Conservation (phyloP, 2,113 vertebrate genomes). For the Hyaena hyaena region DNA sequence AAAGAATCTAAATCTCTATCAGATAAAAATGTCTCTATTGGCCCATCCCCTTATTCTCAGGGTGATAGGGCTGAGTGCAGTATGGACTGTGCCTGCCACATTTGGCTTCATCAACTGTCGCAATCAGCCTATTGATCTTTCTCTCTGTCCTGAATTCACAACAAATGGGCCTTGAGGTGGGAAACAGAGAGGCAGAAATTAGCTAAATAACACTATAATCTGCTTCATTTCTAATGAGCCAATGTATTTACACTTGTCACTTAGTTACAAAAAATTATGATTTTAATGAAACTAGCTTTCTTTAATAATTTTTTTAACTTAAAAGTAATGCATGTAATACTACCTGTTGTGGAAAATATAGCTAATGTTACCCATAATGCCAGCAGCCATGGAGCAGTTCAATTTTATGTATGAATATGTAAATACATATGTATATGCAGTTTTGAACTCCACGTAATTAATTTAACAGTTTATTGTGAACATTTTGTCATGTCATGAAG, state of each 20-base stretch:
- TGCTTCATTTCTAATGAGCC: conserved; percentile 23
- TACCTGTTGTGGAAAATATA: not conserved
- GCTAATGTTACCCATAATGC: not conserved
- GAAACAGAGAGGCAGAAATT: not conserved
- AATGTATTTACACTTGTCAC: not conserved
- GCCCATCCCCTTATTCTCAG: not conserved
- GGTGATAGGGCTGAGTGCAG: not conserved
- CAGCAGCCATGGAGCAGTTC: not conserved
- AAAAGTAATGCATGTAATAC: not conserved
- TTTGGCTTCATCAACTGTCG: not conserved
- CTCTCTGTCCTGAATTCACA: not conserved
- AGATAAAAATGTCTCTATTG: not conserved
- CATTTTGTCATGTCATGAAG: not conserved
- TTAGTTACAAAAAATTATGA: not conserved
- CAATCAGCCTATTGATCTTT: not conserved
- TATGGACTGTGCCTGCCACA: not conserved
- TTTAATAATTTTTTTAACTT: conserved; percentile 25
- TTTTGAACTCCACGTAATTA: not conserved
- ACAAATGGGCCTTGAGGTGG: not conserved
- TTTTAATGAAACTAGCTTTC: not conserved
- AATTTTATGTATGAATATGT: not conserved
- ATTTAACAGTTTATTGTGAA: conserved; percentile 8
- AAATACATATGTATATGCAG: not conserved
- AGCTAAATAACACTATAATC: conserved; percentile 8
- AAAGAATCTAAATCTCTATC: not conserved